Evolutionary conservation across 2,888 invertebrate species (phyloP).

Genomic region (Prosapia bicincta): DNA sequence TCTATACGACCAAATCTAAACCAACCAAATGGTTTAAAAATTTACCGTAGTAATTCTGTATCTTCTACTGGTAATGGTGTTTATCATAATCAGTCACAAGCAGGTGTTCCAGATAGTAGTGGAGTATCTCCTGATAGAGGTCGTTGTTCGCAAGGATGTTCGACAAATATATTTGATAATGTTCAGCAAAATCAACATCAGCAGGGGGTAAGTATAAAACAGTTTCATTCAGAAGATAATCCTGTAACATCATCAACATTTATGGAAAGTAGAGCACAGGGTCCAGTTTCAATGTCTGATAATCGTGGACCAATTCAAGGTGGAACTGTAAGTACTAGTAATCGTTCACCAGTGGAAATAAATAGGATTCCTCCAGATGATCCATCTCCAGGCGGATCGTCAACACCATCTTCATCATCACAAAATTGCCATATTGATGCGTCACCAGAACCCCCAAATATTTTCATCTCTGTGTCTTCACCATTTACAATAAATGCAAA

Average conservation of each 20-base stretch:
- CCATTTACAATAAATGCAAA: conserved; percentile 22
- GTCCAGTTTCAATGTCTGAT: conserved; percentile 47
- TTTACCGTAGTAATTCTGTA: conserved; percentile 27
- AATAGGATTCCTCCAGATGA: conserved; percentile 49
- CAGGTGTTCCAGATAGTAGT: conserved; percentile 27
- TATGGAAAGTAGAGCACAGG: conserved; percentile 37
- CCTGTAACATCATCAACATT: conserved; percentile 69
- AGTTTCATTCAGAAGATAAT: conserved; percentile 44
- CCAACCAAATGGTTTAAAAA: conserved; percentile 12
- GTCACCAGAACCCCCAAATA: conserved; percentile 29
- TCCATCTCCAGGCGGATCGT: conserved; percentile 51
- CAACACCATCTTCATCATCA: conserved; percentile 51
- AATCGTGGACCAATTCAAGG: conserved; percentile 74
- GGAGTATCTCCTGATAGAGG: conserved; percentile 24
- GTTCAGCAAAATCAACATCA: conserved; percentile 19
- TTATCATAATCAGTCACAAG: conserved; percentile 14
- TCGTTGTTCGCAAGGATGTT: conserved; percentile 19
- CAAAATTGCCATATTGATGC: conserved; percentile 31
- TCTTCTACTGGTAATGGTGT: conserved; percentile 20
- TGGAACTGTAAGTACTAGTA: conserved; percentile 79
- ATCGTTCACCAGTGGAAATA: conserved; percentile 65
- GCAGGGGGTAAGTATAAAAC: conserved; percentile 4
- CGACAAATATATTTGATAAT: conserved; percentile 17
- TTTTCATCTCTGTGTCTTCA: conserved; percentile 27
- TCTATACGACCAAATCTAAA: background rate